Percentiles rank a stretch among this genome's conserved stretches.
Conservation (phyloP, 2,113 vertebrate species). For the Tetrao urogallus region DNA sequence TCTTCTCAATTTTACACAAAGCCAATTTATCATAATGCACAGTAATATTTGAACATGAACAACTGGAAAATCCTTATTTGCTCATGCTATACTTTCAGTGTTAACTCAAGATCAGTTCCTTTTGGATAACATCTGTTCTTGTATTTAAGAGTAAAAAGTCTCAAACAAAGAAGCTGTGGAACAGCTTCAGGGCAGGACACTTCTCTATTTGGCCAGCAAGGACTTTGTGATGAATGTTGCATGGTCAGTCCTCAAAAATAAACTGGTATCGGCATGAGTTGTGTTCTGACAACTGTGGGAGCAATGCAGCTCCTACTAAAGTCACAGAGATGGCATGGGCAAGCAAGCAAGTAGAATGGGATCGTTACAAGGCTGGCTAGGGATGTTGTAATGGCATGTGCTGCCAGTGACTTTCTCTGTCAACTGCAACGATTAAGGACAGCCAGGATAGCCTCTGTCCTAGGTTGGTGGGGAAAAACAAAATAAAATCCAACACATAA, state of each 20-base stretch:
- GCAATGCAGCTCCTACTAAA: not conserved
- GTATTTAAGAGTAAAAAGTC: not conserved
- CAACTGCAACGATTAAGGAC: not conserved
- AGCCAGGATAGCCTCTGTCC: not conserved
- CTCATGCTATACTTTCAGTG: not conserved
- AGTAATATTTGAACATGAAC: slow-evolving; percentile 11
- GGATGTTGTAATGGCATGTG: not conserved
- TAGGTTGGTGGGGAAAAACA: not conserved
- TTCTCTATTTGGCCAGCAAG: not conserved
- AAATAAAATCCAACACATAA: not conserved
- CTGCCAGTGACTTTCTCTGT: not conserved
- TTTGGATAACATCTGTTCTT: not conserved
- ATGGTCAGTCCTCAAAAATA: not conserved
- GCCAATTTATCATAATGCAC: not conserved
- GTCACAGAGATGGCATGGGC: accelerated
- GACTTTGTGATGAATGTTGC: not conserved
- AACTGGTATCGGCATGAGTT: not conserved
- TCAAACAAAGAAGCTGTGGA: not conserved
- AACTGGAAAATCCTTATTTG: slow-evolving; percentile 31
- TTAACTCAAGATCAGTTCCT: slow-evolving; percentile 20
- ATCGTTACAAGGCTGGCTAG: not conserved
- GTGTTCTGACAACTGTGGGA: not conserved
- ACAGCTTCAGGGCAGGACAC: not conserved
- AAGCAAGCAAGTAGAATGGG: not conserved
- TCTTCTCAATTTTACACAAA: slow-evolving; percentile 3